Evolutionary conservation across 1,140 invertebrate species (phyloP), one percentile per base, ranked within the genome.

Genomic region (Drosophila lacteicornis): DNA sequence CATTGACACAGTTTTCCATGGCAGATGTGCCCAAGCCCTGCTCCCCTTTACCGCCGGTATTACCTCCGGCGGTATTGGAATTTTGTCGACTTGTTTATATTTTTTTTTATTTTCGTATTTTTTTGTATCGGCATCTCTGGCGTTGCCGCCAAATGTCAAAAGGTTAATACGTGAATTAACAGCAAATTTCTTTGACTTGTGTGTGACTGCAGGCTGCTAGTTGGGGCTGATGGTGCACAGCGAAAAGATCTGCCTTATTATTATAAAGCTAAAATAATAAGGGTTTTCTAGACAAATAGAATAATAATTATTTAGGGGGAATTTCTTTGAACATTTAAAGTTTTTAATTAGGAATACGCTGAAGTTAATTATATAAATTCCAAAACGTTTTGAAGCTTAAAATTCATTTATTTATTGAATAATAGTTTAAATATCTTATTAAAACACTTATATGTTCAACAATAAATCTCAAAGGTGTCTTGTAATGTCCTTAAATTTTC

Each of bases 131-230:
- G 60, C 45, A 75, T 62, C 46, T 58, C 17, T 84, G 85, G 85
- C 78, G 84, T 71, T 88, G 85, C 81, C 90, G 81, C 81, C 75
- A 91, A 91, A 91, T 91, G 88, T 88, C 88, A 91, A 91, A 80
- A 91, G 88, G 88, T 91, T 91, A 91, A 91, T 91, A 91, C 88
- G 83, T 91, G 87, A 91, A 91, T 91, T 91, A 91, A 91, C 87
- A 91, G 87, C 87, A 91, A 87, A 91, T 91, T 91, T 91, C 87
- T 87, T 87, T 87, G 83, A 87, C 83, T 87, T 87, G 83, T 87
- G 79, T 86, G 84, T 78, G 83, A 79, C 71, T 88, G 84, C 80
- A 71, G 75, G 74, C 61, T 56, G 62, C 51, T 46, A 59, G 57
- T 78, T 69, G 56, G 19, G 59, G 45, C 61, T 65, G 58, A 9